Conservation (phyloP, 2,113 vertebrate species). For the Melanocharis versteri region DNA sequence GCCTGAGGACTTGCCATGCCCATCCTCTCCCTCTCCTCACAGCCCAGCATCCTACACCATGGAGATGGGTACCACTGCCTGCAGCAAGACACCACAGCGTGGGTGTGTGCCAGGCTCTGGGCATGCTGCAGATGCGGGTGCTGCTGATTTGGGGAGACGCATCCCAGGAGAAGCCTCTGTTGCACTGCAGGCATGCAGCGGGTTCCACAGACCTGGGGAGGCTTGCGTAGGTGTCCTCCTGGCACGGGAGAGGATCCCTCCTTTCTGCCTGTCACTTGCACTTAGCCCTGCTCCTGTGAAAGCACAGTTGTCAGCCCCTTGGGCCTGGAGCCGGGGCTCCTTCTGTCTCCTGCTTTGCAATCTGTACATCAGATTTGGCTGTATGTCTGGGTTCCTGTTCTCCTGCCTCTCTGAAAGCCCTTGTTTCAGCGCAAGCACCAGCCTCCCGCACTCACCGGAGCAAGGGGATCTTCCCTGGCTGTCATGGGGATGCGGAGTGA, state of each 20-base stretch:
- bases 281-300: background rate
- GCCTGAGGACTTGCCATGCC: fast-evolving
- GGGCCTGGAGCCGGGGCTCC: background rate
- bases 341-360: background rate
- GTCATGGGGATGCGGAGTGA: background rate
- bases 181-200: background rate
- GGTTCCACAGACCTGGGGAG: background rate
- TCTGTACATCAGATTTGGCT: background rate
- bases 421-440: background rate
- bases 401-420: background rate
- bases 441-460: fast-evolving
- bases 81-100: fast-evolving
- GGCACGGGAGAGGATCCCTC: background rate
- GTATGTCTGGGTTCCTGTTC: fast-evolving
- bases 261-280: background rate
- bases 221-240: conserved; percentile 20
- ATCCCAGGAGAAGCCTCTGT: background rate
- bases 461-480: background rate
- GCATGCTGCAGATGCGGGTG: fast-evolving
- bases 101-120: background rate
- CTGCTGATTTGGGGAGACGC: background rate
- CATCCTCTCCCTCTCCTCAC: background rate
- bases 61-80: background rate
- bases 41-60: background rate
- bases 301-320: background rate